These are phyloP conservation scores for Polypterus bichir DNA, from an alignment of 2,113 vertebrate species.

Conservation along the genomic window DNA sequence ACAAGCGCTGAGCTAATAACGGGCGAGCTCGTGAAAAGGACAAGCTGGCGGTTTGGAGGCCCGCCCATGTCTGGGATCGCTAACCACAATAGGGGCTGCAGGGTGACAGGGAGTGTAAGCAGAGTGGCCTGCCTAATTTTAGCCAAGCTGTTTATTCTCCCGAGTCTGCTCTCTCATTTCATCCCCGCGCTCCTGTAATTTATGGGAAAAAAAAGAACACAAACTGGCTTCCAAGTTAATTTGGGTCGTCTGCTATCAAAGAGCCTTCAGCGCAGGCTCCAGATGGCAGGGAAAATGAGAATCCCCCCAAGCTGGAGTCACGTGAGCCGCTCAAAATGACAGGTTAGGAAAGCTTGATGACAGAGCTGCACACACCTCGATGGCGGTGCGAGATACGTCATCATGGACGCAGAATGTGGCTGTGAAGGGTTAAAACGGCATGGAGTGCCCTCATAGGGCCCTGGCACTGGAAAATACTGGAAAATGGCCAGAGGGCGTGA, in stretches of 20 bases:
- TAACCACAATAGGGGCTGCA: constrained; percentile 1
- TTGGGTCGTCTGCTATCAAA: not conserved
- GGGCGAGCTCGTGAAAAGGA: too few relatives aligned
- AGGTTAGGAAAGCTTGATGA: too few relatives aligned
- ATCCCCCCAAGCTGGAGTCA: too few relatives aligned
- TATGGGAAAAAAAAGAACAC: not conserved
- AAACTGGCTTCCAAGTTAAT: not conserved
- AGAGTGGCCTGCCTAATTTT: not conserved
- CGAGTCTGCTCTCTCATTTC: constrained; percentile 1
- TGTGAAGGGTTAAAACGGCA: too few relatives aligned
- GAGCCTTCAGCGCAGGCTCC: not conserved
- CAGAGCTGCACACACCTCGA: too few relatives aligned
- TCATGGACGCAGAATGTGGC: too few relatives aligned
- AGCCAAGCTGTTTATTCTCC: not conserved
- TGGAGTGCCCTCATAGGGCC: too few relatives aligned
- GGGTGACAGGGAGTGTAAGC: not conserved
- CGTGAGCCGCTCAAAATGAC: too few relatives aligned
- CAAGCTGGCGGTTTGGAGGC: constrained; percentile 5
- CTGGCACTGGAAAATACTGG: too few relatives aligned
- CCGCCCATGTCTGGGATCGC: constrained; percentile 7
- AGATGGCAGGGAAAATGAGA: not conserved
- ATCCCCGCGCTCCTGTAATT: not conserved
- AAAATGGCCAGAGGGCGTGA: too few relatives aligned
- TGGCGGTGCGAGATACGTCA: too few relatives aligned
- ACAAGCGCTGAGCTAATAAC: too few relatives aligned